A percentile compares a stretch with the other conserved stretches of the same genome.
Evolutionary conservation across 1,140 invertebrate genomes (phyloP).

Genomic region (Phthorimaea operculella): DNA sequence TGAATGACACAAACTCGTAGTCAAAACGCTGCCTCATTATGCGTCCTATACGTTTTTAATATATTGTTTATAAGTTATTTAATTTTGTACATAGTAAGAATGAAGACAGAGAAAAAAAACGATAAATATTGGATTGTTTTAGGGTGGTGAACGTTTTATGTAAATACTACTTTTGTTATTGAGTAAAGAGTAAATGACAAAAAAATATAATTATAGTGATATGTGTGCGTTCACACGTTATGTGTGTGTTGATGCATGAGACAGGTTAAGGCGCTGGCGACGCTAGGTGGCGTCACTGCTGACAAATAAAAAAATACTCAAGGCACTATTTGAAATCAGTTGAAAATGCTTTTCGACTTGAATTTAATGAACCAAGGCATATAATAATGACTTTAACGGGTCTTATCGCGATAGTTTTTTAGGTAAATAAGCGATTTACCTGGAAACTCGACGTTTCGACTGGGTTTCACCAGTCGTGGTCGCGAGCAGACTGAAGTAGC

Average conservation of each 20-base stretch:
- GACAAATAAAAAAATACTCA: too few relatives aligned
- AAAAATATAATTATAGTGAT: slow-evolving; percentile 28
- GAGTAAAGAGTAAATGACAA: slow-evolving; percentile 53
- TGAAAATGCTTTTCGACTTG: too few relatives aligned
- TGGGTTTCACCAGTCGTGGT: too few relatives aligned
- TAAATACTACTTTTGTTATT: slow-evolving; percentile 51
- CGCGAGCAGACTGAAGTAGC: too few relatives aligned
- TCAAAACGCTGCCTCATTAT: slow-evolving; percentile 24
- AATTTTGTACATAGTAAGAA: slow-evolving; percentile 56
- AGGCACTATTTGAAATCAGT: too few relatives aligned
- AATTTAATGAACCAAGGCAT: too few relatives aligned
- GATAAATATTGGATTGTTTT: slow-evolving; percentile 45
- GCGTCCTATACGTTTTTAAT: slow-evolving; percentile 44
- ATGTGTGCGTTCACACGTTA: slow-evolving; percentile 2
- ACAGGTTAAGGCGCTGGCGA: background rate
- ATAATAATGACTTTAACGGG: too few relatives aligned
- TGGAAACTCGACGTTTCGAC: too few relatives aligned
- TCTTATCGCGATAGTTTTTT: too few relatives aligned
- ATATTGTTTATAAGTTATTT: slow-evolving; percentile 63
- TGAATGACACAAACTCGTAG: background rate
- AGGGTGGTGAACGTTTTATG: slow-evolving; percentile 44
- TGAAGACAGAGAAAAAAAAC: slow-evolving; percentile 32
- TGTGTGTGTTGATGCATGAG: too few relatives aligned
- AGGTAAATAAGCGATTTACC: too few relatives aligned
- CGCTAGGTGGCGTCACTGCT: too few relatives aligned